Conservation (phyloP, 2,113 vertebrate genomes). For the Petrocephalus microphthalmus region DNA sequence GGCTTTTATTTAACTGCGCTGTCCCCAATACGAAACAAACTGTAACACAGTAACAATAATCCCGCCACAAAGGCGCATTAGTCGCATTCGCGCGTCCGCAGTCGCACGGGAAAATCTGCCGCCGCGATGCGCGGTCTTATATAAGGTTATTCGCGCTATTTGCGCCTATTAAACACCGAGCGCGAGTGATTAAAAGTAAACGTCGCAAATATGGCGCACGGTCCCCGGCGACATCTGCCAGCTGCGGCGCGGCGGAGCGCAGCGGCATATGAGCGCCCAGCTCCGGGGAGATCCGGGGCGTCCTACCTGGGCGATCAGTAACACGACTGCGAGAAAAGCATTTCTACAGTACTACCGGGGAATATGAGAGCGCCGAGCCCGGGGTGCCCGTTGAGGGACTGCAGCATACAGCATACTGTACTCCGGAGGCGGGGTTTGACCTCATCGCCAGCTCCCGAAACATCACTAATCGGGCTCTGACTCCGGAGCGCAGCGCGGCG, state of each 20-base stretch:
- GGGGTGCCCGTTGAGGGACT: constrained; percentile 39
- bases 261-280: background rate
- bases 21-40: background rate
- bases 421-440: constrained; percentile 65
- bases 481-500: constrained; percentile 44
- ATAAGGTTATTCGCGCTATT: background rate
- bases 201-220: constrained; percentile 19
- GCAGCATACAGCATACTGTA: constrained; percentile 51
- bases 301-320: background rate
- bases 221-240: background rate
- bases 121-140: background rate
- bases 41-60: background rate
- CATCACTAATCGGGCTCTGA: constrained; percentile 61
- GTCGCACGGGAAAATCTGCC: background rate
- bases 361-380: background rate
- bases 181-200: constrained; percentile 11
- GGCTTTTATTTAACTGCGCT: background rate
- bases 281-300: background rate
- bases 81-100: background rate
- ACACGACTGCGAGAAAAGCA: background rate
- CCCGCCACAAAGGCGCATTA: background rate
- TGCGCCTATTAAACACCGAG: background rate
- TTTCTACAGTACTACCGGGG: background rate
- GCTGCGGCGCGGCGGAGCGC: background rate
- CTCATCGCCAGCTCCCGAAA: constrained; percentile 51